These are phyloP conservation scores for Eilema griseolum DNA, from an alignment of 2,888 invertebrate genomes.

Conservation along the genomic window DNA sequence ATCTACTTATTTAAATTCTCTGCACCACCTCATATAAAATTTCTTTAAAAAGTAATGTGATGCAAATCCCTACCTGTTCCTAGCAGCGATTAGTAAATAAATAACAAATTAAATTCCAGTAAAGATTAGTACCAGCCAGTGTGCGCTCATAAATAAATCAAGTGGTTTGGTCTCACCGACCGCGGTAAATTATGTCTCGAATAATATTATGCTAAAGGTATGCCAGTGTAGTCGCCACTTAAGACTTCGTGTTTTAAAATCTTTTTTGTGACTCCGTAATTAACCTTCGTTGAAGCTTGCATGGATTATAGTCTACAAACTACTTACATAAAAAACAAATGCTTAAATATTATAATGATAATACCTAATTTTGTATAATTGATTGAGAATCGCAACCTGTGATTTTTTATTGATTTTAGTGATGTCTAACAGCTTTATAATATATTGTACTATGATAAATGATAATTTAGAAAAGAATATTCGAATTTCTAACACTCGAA, in stretches of 20 bases:
- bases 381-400: not conserved
- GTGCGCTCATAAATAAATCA: conserved; percentile 84
- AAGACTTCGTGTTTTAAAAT: conserved; percentile 47
- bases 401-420: conserved; percentile 7
- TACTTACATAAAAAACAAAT: not conserved
- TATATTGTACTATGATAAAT: not conserved
- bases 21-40: conserved; percentile 41
- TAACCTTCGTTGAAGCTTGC: conserved; percentile 40
- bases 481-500: not conserved
- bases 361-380: not conserved
- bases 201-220: conserved; percentile 81
- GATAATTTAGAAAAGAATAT: not conserved
- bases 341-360: conserved; percentile 7
- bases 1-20: not conserved
- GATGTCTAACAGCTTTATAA: not conserved
- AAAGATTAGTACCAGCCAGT: conserved; percentile 81
- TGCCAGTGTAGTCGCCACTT: conserved; percentile 53
- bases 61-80: conserved; percentile 63
- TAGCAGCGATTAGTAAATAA: conserved; percentile 79
- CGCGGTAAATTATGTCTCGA: conserved; percentile 82
- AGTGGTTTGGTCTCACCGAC: conserved; percentile 66
- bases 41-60: conserved; percentile 53
- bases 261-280: conserved; percentile 57
- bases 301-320: conserved; percentile 11
- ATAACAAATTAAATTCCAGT: conserved; percentile 84